Evolutionary conservation across 2,888 invertebrate genomes (phyloP).

Genomic region (Oscheius onirici): DNA sequence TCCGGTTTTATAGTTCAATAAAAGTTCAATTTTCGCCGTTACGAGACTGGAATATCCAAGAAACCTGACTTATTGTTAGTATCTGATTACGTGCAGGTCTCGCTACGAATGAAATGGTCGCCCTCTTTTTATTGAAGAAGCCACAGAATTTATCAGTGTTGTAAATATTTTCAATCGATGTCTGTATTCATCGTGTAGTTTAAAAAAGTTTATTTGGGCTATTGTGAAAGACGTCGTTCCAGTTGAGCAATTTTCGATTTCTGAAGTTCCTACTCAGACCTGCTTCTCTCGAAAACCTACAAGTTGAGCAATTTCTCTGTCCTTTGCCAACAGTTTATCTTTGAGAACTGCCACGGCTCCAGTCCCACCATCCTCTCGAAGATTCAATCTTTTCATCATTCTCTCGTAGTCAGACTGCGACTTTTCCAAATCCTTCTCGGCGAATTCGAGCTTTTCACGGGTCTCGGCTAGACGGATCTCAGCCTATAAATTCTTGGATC

Average conservation of each 20-base stretch:
- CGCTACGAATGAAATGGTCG: too few species aligned
- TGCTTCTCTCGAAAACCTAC: not conserved
- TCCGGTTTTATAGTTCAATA: too few species aligned
- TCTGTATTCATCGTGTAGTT: too few species aligned
- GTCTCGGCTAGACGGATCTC: constrained; percentile 36
- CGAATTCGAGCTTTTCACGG: constrained; percentile 37
- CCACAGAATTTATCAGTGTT: too few species aligned
- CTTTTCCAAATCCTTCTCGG: constrained; percentile 36
- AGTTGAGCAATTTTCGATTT: constrained; percentile 21
- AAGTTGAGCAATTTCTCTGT: constrained; percentile 55
- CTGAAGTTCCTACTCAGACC: not conserved
- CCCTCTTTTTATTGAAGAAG: too few species aligned
- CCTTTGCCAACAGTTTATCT: constrained; percentile 64
- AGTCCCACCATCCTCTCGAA: constrained; percentile 37
- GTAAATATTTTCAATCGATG: too few species aligned
- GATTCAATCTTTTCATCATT: constrained; percentile 35
- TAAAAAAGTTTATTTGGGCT: not conserved
- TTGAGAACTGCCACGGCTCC: constrained; percentile 57
- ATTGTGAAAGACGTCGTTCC: constrained; percentile 37
- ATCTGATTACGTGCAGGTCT: too few species aligned
- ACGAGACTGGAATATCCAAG: too few species aligned
- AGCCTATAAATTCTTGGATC: constrained; percentile 1
- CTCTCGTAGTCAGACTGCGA: constrained; percentile 37
- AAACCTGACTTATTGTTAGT: too few species aligned
- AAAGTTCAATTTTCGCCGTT: too few species aligned